These are phyloP conservation scores for Danio jaintianensis DNA, from an alignment of 2,797 vertebrate species.

Conservation along the genomic window DNA sequence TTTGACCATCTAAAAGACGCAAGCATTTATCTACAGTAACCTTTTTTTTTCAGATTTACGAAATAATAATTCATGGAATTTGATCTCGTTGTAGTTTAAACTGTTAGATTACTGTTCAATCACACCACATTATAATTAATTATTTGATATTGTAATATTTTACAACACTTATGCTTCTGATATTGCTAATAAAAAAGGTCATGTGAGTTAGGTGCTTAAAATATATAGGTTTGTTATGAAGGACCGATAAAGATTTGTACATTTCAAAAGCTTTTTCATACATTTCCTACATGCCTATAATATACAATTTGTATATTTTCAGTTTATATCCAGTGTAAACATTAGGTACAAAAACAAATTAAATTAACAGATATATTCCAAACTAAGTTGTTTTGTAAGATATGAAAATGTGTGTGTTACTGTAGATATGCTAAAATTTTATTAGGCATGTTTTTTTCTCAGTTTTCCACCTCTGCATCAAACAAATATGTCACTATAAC, in stretches of 20 bases:
- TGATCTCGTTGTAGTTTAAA: neutral
- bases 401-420: neutral
- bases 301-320: neutral
- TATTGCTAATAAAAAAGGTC: neutral
- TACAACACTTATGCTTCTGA: neutral
- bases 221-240: neutral
- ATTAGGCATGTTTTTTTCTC: neutral
- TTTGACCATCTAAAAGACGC: neutral
- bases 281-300: too few relatives aligned
- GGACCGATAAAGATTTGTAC: neutral
- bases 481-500: slow-evolving; percentile 25
- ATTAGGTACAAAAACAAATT: neutral
- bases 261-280: neutral
- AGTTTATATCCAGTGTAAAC: neutral
- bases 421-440: neutral
- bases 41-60: neutral
- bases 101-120: neutral
- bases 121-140: neutral
- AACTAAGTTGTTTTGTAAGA: neutral
- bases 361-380: neutral
- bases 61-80: neutral
- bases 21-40: neutral
- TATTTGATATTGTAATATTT: neutral
- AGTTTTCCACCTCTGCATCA: neutral
- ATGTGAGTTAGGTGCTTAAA: neutral